Conservation (phyloP, 2,113 vertebrate species). For the Platycercus adscitus region DNA sequence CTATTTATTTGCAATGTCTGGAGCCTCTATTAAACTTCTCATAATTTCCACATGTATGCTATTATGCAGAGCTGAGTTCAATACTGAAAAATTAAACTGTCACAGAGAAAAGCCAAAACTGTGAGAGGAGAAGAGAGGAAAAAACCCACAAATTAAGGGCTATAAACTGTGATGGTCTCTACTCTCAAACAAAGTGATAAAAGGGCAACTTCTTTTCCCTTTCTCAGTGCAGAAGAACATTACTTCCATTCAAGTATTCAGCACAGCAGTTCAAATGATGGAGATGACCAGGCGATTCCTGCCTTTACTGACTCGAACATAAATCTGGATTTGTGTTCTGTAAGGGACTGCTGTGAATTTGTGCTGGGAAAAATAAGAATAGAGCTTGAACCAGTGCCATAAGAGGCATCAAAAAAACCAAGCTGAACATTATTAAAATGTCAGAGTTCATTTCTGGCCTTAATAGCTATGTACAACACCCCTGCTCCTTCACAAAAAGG, state of each 20-base stretch:
- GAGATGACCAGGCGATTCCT: background rate
- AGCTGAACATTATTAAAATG: conserved; percentile 14
- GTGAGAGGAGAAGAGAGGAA: background rate
- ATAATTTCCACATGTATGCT: background rate
- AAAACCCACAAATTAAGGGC: background rate
- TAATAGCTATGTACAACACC: background rate
- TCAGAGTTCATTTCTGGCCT: conserved; percentile 32
- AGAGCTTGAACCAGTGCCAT: background rate
- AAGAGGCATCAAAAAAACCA: background rate
- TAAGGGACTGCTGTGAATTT: background rate
- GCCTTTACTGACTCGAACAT: background rate
- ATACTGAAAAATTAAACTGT: background rate
- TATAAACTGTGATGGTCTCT: background rate
- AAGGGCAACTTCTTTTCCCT: background rate
- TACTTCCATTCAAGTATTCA: background rate
- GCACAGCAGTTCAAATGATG: background rate
- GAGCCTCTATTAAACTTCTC: background rate
- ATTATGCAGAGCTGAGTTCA: background rate
- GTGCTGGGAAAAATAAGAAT: background rate
- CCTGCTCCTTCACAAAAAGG: background rate
- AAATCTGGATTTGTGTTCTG: background rate
- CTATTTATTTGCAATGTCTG: background rate
- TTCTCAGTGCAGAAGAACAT: background rate
- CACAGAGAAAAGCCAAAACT: background rate
- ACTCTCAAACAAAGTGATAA: background rate